Conservation (phyloP, 2,797 vertebrate species). For the Pangasius macronema region DNA sequence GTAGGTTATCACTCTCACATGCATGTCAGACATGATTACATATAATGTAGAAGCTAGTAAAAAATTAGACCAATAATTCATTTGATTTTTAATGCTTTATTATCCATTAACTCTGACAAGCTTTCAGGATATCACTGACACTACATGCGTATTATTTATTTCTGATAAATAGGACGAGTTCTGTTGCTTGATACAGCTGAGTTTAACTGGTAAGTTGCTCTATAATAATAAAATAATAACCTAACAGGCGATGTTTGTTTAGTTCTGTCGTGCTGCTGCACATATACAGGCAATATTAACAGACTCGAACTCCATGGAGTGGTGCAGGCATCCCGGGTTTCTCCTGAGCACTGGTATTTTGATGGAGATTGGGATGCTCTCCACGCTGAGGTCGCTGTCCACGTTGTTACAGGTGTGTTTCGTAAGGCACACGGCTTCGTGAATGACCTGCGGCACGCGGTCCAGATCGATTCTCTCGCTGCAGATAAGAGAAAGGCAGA, state of each 20-base stretch:
- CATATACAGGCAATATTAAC: conserved; percentile 79
- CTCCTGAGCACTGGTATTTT: conserved; percentile 76
- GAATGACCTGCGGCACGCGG: conserved; percentile 74
- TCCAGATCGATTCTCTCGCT: conserved; percentile 73
- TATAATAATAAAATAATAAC: not conserved
- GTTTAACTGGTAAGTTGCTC: not conserved
- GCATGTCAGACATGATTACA: not conserved
- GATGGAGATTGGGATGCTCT: conserved; percentile 74
- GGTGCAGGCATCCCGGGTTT: conserved; percentile 68
- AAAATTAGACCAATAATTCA: not conserved
- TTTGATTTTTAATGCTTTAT: conserved; percentile 9
- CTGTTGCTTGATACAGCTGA: too few species aligned
- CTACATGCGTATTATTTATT: not conserved
- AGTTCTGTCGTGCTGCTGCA: conserved; percentile 70
- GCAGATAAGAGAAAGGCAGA: conserved; percentile 15
- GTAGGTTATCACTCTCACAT: not conserved
- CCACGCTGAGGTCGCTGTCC: conserved; percentile 65
- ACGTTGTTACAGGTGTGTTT: conserved; percentile 69
- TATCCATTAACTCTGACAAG: not conserved
- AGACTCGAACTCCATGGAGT: conserved; percentile 75
- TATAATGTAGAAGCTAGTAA: not conserved
- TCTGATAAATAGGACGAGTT: not conserved
- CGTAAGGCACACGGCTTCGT: conserved; percentile 75
- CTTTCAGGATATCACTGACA: not conserved
- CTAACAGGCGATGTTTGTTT: conserved; percentile 9